Evolutionary conservation across 2,113 vertebrate genomes (phyloP), one percentile per base, ranked within the genome.

Genomic region (Petrocephalus zakoni): DNA sequence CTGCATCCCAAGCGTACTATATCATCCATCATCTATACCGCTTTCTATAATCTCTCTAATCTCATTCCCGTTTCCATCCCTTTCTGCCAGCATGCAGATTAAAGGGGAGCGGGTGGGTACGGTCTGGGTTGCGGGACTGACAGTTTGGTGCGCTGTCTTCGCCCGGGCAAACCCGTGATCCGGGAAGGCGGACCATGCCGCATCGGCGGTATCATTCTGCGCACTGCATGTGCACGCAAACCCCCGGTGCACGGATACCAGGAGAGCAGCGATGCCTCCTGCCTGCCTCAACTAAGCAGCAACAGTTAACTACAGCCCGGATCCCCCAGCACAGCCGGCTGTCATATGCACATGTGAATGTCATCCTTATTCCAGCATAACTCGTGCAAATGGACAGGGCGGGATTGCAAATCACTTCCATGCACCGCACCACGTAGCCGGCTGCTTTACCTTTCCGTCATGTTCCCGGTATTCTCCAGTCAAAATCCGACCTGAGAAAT

Each of bases 401-500:
- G 29, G 42, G 17, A 78, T 9, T 17, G 34, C n/a, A 78, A 78
- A 78, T 78, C 72, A 78, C 72, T 78, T 42, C 13, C 34, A 42
- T 19, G 72, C 34, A 8, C 17, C 34, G 34, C 15, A 78, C 34
- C 37, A 78, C 17, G 34, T 19, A 19, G 13, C 37, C 34, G 34
- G 15, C 17, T 37, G 8, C 34, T 34, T 84, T 84, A 84, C 81
- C 81, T 84, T 49, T 84, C 81, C 22, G 81, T 84, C 81, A 84
- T 84, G 81, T 84, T 84, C 81, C 81, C 22, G 81, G 21, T 84
- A 22, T 84, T 84, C 51, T 84, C 81, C 81, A 51, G 81, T 84
- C 81, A 84, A 84, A 47, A 84, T 84, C 81, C 81, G 81, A 84
- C 11, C 21, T 37, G 21, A 51, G 21, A 84, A 84, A 84, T 49